Evolutionary conservation across 2,113 vertebrate species (phyloP).

Genomic region (Chloroceryle aenea): DNA sequence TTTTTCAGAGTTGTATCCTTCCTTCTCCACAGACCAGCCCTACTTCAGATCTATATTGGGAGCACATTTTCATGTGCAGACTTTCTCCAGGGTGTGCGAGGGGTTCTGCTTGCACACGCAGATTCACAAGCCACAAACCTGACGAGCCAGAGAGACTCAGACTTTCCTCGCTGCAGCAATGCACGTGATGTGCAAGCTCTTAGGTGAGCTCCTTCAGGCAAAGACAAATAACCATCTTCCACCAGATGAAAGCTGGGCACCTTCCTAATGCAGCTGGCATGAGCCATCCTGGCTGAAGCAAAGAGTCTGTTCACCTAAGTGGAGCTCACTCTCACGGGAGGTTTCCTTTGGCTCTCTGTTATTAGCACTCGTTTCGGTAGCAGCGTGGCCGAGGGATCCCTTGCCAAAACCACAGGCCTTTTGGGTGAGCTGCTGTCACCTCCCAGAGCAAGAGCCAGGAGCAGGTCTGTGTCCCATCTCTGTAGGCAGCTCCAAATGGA

Average conservation of each 20-base stretch:
- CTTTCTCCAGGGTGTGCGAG: not conserved
- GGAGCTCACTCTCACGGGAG: not conserved
- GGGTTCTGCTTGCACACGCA: not conserved
- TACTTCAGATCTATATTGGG: not conserved
- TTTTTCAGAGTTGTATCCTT: not conserved
- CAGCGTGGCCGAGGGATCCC: not conserved
- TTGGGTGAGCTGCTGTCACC: not conserved
- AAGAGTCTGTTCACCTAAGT: not conserved
- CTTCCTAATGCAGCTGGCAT: not conserved
- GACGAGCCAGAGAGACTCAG: not conserved
- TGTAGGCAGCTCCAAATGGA: not conserved
- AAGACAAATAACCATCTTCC: not conserved
- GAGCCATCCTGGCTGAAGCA: not conserved
- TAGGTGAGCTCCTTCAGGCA: not conserved
- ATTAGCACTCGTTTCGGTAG: not conserved
- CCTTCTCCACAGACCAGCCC: not conserved
- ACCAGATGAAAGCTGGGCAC: not conserved
- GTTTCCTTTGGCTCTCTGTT: not conserved
- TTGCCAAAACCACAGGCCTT: not conserved
- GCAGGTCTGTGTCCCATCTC: not conserved
- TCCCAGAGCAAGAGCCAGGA: not conserved
- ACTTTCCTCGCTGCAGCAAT: not conserved
- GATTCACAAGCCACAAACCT: not conserved
- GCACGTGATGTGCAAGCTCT: not conserved
- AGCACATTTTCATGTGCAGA: not conserved